phyloP scores from a whole-genome alignment of 2,797 vertebrate species.

The Coreius guichenoti region DNA sequence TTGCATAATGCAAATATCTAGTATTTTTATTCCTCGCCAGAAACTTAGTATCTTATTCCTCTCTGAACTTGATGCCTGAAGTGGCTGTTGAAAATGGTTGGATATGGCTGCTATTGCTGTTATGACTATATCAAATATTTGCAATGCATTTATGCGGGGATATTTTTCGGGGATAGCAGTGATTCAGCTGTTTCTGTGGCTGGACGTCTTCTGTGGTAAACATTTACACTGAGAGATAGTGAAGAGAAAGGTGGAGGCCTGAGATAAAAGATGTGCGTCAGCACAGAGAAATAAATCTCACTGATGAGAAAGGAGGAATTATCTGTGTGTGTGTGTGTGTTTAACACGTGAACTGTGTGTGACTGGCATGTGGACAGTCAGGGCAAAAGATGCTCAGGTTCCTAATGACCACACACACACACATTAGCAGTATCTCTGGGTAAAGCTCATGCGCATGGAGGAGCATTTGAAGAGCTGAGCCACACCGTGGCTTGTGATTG shows the following conservation, averaged over 20 bases:
- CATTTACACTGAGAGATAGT: conserved; percentile 34
- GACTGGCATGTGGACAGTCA: conserved; percentile 52
- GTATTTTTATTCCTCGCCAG: background rate
- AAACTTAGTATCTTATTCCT: background rate
- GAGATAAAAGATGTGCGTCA: conserved; percentile 46
- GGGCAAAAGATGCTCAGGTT: conserved; percentile 52
- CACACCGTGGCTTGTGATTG: conserved; percentile 75
- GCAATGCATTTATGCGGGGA: background rate
- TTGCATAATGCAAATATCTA: background rate
- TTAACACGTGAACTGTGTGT: conserved; percentile 62
- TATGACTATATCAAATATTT: conserved; percentile 40
- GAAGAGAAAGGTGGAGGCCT: conserved; percentile 12
- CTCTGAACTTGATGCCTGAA: background rate
- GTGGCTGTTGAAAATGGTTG: conserved; percentile 2
- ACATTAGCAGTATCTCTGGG: conserved; percentile 74
- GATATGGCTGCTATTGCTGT: background rate
- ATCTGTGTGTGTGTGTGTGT: conserved; percentile 23
- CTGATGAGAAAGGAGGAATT: background rate
- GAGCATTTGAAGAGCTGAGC: conserved; percentile 73
- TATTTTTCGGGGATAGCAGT: conserved; percentile 10
- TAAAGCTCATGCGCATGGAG: conserved; percentile 79
- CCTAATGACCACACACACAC: conserved; percentile 54
- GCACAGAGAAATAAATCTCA: conserved; percentile 35
- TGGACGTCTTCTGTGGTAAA: conserved; percentile 24
- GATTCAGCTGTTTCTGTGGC: conserved; percentile 30